Evolutionary conservation across 1,140 invertebrate species (phyloP).

Genomic region (Leptopilina clavipes): DNA sequence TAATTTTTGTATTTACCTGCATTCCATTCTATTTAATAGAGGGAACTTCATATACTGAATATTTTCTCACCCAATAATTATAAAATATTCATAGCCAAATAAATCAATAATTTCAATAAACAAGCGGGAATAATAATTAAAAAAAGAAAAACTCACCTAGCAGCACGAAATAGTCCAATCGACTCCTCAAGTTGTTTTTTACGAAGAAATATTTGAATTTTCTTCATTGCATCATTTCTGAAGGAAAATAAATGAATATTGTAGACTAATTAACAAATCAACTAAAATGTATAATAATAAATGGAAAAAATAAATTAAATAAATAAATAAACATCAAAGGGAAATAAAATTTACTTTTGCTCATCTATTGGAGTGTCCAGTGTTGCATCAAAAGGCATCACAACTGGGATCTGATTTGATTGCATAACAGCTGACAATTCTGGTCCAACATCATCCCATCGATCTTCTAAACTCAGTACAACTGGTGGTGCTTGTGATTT

Average conservation of each 20-base stretch:
- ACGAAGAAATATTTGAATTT: slow-evolving; percentile 86
- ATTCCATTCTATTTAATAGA: too few species aligned
- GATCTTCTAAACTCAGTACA: slow-evolving; percentile 74
- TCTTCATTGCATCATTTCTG: slow-evolving; percentile 90
- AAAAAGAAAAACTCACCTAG: slow-evolving; percentile 80
- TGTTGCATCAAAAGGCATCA: slow-evolving; percentile 91
- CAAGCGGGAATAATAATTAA: slow-evolving; percentile 23
- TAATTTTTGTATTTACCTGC: too few species aligned
- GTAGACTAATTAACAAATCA: not conserved
- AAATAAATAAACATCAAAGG: slow-evolving; percentile 4
- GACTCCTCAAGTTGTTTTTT: slow-evolving; percentile 83
- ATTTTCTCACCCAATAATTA: too few species aligned
- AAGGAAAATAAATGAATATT: slow-evolving; percentile 53
- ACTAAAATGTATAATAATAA: slow-evolving; percentile 20
- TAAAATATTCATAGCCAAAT: too few species aligned
- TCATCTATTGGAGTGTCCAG: slow-evolving; percentile 89
- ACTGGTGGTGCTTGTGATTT: slow-evolving; percentile 43
- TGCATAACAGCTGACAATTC: slow-evolving; percentile 84
- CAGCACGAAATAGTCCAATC: slow-evolving; percentile 87
- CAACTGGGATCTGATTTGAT: slow-evolving; percentile 76
- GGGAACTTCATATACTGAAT: too few species aligned
- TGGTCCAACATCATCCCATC: slow-evolving; percentile 84
- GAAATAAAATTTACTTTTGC: slow-evolving; percentile 83
- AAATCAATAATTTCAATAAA: not conserved
- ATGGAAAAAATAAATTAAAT: not conserved